Evolutionary conservation across 2,113 vertebrate genomes (phyloP), one percentile per base, ranked within the genome.

Genomic region (Actenoides lindsayi): DNA sequence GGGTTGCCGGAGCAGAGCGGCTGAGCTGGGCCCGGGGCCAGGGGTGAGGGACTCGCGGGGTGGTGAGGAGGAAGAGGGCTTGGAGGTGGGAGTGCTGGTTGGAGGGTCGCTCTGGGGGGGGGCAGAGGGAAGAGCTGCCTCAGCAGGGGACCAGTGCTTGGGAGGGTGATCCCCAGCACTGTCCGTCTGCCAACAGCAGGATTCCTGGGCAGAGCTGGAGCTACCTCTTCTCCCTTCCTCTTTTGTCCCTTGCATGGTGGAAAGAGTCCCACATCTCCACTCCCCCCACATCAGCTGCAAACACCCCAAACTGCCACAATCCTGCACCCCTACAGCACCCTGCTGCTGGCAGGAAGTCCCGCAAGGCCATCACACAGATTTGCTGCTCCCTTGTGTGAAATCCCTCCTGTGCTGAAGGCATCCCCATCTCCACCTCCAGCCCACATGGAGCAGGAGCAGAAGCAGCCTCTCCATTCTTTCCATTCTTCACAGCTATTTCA

Each of bases 61-160:
- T 0, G 98, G 98, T 13, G 99, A 99, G 11, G 99, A 97, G 39
- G 97, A 97, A 17, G 98, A 97, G 14, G 98, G 98, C 90, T 98
- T 99, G 27, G 98, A 98, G 89, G 97, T 60, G 0, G 98, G 97
- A 23, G 98, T 94, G 41, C 97, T 96, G 54, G 98, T 27, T 0
- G 90, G 71, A 37, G 93, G 79, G 24, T 96, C 93, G 0, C 17
- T 90, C 98, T 98, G 95, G 15, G 31, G 11, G 51, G 51, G 48
- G 48, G 48, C 64, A 87, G 46, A 94, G 59, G 62, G 24, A 42
- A 42, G 13, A 83, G 62, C 65, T 59, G 53, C 51, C n/a, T 87
- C 69, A 73, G 90, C 0, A 1, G 23, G 6, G 60, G 39, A n/a
- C 2, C 3, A 2, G 62, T 42, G 54, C 71, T 28, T 0, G 0